These are phyloP conservation scores for Colostygia pectinataria DNA, from an alignment of 2,888 invertebrate species.

Conservation along the genomic window DNA sequence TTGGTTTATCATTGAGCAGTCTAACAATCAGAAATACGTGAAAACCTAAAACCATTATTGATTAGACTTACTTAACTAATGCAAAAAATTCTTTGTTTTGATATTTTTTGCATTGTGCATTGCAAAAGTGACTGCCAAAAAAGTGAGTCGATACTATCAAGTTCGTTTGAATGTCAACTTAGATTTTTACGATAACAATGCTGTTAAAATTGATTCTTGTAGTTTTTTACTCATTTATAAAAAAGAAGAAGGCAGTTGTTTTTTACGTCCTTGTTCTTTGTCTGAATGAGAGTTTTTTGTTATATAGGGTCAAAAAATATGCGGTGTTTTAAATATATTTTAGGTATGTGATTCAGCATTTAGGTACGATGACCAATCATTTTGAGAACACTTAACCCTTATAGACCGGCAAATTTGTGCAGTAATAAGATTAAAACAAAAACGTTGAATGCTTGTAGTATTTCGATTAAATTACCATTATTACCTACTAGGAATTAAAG, in stretches of 20 bases:
- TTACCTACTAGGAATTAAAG: too few species aligned
- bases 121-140: constrained; percentile 5
- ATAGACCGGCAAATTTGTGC: too few species aligned
- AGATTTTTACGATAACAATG: constrained; percentile 33
- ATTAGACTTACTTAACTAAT: neutral
- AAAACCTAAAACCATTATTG: neutral
- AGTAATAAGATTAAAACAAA: too few species aligned
- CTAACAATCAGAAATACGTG: neutral
- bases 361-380: constrained; percentile 7
- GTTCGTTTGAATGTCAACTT: constrained; percentile 35
- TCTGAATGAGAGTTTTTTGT: constrained; percentile 24
- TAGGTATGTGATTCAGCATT: constrained; percentile 18
- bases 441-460: too few species aligned
- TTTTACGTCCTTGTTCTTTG: constrained; percentile 24
- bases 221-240: constrained; percentile 11
- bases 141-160: constrained; percentile 18
- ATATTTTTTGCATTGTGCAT: constrained; percentile 17
- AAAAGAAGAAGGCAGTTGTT: constrained; percentile 12
- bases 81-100: constrained; percentile 11
- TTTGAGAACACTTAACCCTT: constrained; percentile 4
- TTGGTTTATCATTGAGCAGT: constrained; percentile 5
- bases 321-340: constrained; percentile 16
- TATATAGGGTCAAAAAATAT: constrained; percentile 18
- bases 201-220: constrained; percentile 26
- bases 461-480: too few species aligned